These are phyloP conservation scores for Diadumene lineata DNA, from an alignment of 92 coral and sea anemone species.

Conservation along the genomic window DNA sequence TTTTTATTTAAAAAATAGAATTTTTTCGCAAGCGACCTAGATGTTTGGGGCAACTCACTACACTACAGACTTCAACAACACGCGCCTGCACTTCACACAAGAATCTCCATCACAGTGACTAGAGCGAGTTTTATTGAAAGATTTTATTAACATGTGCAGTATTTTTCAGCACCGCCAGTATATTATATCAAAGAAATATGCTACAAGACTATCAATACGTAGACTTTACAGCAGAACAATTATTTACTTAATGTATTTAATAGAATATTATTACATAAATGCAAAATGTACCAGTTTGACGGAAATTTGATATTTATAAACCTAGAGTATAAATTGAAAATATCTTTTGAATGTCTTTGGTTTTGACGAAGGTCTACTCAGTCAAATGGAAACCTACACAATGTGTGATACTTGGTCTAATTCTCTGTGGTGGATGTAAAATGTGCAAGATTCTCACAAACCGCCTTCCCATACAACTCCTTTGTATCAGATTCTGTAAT, in stretches of 20 bases:
- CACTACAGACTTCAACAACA: neutral
- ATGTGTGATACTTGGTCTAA: too few species aligned
- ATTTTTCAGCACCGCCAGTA: neutral
- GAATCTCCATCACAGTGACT: neutral
- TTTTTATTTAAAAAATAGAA: too few species aligned
- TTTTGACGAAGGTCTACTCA: neutral
- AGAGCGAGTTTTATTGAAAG: neutral
- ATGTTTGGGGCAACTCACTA: neutral
- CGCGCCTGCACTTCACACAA: neutral
- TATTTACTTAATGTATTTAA: too few species aligned
- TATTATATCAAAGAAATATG: neutral
- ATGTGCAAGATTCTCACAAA: too few species aligned
- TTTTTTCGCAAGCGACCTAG: too few species aligned
- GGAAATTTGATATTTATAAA: constrained; percentile 2
- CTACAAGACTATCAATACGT: too few species aligned
- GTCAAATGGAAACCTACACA: neutral
- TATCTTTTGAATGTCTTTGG: neutral
- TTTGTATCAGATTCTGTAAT: too few species aligned
- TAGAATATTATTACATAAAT: neutral
- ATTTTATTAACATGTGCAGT: constrained; percentile 11
- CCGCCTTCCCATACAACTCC: too few species aligned
- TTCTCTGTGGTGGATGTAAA: too few species aligned
- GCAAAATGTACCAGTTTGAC: neutral
- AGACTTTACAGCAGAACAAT: neutral
- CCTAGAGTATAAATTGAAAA: neutral